phyloP scores from a whole-genome alignment of 2,113 vertebrate species.

The Glaucidium brasilianum region DNA sequence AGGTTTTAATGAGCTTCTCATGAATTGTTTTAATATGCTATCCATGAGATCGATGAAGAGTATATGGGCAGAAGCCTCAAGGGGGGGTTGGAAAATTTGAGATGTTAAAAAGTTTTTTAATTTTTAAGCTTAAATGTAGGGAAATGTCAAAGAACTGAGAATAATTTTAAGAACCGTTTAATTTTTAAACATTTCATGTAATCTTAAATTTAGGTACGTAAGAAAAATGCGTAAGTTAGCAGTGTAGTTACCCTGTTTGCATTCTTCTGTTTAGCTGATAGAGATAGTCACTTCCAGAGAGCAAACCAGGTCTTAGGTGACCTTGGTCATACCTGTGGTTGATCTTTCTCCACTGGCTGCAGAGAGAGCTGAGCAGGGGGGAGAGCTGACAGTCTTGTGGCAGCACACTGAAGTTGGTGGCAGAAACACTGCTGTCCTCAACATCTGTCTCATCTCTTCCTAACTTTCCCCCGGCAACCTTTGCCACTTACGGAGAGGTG shows the following conservation, averaged over 20 bases:
- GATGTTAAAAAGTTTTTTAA: background rate
- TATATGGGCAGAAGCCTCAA: background rate
- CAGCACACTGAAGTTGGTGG: background rate
- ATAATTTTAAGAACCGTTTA: background rate
- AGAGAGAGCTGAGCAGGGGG: too few relatives aligned
- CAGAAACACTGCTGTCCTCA: background rate
- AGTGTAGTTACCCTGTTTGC: background rate
- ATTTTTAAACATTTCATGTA: background rate
- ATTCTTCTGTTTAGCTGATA: background rate
- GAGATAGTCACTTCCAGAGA: background rate
- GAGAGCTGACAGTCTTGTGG: background rate
- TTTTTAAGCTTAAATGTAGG: background rate
- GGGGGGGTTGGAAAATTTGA: background rate
- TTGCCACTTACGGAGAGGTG: background rate
- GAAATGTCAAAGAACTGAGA: background rate
- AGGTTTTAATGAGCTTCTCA: slow-evolving; percentile 1
- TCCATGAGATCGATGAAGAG: background rate
- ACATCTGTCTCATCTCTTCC: background rate
- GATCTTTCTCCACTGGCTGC: background rate
- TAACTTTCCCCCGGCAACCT: too few relatives aligned
- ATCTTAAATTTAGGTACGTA: background rate
- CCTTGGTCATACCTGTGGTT: background rate
- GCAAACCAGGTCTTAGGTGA: background rate
- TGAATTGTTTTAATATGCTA: background rate
- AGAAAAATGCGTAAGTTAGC: background rate